Conservation (phyloP, 2,888 invertebrate genomes). For the Diogma glabrata region DNA sequence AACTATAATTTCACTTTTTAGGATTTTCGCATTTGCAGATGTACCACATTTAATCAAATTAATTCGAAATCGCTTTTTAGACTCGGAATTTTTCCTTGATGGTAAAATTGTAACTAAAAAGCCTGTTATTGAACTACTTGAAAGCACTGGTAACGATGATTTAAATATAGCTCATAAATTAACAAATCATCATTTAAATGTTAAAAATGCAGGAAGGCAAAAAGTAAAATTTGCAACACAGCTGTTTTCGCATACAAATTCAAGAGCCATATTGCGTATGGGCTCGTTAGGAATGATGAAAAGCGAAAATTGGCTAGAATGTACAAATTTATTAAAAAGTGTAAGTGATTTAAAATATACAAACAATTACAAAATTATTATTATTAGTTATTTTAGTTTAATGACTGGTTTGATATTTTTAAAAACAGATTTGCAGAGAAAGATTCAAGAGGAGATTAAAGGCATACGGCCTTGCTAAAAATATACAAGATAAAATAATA, state of each 20-base stretch:
- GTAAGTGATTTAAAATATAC: conserved; percentile 13
- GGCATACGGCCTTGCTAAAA: conserved; percentile 19
- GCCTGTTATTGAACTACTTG: conserved; percentile 1
- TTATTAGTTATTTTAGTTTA: conserved; percentile 12
- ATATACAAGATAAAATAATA: conserved; percentile 18
- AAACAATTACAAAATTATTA: not conserved
- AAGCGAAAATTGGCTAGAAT: conserved; percentile 17
- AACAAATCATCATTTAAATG: not conserved
- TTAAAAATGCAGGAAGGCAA: conserved; percentile 10
- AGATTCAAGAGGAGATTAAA: conserved; percentile 18
- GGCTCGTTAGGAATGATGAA: conserved; percentile 14
- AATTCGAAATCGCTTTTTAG: too few relatives aligned
- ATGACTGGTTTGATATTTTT: conserved; percentile 22
- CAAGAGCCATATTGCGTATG: conserved; percentile 18
- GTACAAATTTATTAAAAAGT: conserved; percentile 19
- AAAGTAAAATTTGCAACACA: conserved; percentile 19
- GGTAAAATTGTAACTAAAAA: not conserved
- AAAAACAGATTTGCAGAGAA: conserved; percentile 16
- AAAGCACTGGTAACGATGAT: not conserved
- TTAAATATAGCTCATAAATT: conserved; percentile 10
- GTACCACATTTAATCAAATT: too few relatives aligned
- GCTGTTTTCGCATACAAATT: conserved; percentile 21
- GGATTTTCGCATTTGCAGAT: too few relatives aligned
- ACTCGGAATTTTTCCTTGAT: not conserved
- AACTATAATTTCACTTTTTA: too few relatives aligned